Conservation (phyloP, 1,140 invertebrate species). For the Drosophila lini region DNA sequence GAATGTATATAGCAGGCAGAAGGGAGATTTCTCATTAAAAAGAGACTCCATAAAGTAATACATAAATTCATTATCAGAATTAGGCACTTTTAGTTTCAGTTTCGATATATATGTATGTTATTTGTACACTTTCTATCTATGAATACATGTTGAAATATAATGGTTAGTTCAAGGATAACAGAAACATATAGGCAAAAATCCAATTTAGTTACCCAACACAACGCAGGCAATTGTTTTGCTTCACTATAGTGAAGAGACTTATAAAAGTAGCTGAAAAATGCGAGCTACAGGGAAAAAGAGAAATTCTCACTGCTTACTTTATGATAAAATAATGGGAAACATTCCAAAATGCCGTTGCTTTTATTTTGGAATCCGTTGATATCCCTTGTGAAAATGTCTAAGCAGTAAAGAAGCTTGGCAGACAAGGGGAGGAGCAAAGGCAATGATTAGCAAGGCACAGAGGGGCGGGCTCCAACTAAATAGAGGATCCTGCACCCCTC, state of each 20-base stretch:
- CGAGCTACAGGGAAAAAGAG: not conserved
- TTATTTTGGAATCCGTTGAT: conserved; percentile 29
- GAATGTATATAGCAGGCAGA: too few species aligned
- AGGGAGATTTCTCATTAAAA: too few species aligned
- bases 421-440: not conserved
- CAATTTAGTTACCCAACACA: too few species aligned
- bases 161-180: too few species aligned
- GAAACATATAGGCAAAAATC: too few species aligned
- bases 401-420: conserved; percentile 26
- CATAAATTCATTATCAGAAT: too few species aligned
- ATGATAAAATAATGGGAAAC: conserved; percentile 24
- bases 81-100: too few species aligned
- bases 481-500: not conserved
- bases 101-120: too few species aligned
- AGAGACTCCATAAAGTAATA: too few species aligned
- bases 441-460: conserved; percentile 36
- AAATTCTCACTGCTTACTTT: not conserved
- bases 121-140: too few species aligned
- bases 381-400: conserved; percentile 43
- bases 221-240: not conserved
- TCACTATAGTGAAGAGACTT: not conserved
- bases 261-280: not conserved
- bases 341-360: conserved; percentile 14
- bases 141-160: too few species aligned
- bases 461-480: conserved; percentile 24